These are phyloP conservation scores for Nasua narica DNA, from an alignment of 2,797 vertebrate species.

Conservation along the genomic window DNA sequence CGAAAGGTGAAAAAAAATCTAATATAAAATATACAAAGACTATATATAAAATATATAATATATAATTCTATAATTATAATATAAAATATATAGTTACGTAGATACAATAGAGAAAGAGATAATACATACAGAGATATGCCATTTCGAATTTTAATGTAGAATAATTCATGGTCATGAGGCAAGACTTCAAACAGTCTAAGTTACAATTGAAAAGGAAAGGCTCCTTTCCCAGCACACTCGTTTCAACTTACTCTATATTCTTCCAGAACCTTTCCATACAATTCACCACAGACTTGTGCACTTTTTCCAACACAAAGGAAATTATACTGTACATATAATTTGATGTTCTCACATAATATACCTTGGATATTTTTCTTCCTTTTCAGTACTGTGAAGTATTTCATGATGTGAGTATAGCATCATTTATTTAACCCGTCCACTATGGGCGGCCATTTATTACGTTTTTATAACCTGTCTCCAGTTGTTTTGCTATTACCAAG, in stretches of 20 bases:
- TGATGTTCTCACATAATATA: neutral
- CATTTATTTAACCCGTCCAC: constrained; percentile 17
- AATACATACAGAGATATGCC: neutral
- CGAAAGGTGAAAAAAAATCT: neutral
- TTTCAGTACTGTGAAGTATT: neutral
- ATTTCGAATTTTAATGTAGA: neutral
- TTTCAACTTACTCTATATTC: neutral
- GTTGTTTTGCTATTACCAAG: neutral
- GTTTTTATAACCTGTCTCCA: neutral
- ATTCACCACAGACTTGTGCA: neutral
- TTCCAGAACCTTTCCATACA: neutral
- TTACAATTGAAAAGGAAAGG: neutral
- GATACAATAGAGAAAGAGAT: neutral
- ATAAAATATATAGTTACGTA: neutral
- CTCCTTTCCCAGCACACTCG: neutral
- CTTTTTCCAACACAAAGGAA: neutral
- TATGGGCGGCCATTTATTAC: neutral
- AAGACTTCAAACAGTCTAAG: neutral
- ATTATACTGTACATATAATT: neutral
- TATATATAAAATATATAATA: neutral
- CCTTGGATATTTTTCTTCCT: neutral
- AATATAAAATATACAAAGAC: neutral
- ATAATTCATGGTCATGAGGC: neutral
- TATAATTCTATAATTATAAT: neutral
- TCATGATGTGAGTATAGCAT: neutral